Evolutionary conservation across 2,888 invertebrate genomes (phyloP).

Genomic region (Neria commutata): DNA sequence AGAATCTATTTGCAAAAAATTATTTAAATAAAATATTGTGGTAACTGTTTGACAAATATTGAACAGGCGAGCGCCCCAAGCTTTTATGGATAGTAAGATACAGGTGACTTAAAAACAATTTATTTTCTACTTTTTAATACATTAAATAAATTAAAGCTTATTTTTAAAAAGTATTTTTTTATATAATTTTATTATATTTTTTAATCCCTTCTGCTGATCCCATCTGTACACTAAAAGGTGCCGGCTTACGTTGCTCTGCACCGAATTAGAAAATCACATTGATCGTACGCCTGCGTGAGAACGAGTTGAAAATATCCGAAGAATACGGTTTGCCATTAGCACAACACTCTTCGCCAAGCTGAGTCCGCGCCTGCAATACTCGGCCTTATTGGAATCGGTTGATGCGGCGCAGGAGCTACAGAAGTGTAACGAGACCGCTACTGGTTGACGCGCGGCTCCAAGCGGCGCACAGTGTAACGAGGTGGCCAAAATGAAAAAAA

Average conservation of each 20-base stretch:
- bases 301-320: constrained; percentile 42
- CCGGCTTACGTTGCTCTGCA: constrained; percentile 49
- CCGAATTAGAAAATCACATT: constrained; percentile 38
- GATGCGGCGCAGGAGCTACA: constrained; percentile 18
- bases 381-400: constrained; percentile 37
- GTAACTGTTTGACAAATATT: too few species aligned
- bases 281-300: constrained; percentile 45
- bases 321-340: constrained; percentile 45
- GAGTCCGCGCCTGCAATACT: constrained; percentile 50
- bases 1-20: too few species aligned
- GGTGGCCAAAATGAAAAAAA: too few species aligned
- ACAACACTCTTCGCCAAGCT: constrained; percentile 46
- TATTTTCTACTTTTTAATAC: too few species aligned
- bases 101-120: too few species aligned
- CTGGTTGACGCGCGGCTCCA: constrained; percentile 34
- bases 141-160: too few species aligned
- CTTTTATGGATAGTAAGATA: too few species aligned
- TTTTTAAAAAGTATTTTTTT: too few species aligned
- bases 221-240: constrained; percentile 24
- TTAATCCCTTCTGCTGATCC: background rate
- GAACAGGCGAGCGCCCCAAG: too few species aligned
- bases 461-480: too few species aligned
- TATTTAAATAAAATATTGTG: too few species aligned
- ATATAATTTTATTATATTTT: too few species aligned
- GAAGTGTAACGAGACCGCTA: constrained; percentile 32